phyloP scores from a whole-genome alignment of 2,113 vertebrate genomes.

The Abramis brama region DNA sequence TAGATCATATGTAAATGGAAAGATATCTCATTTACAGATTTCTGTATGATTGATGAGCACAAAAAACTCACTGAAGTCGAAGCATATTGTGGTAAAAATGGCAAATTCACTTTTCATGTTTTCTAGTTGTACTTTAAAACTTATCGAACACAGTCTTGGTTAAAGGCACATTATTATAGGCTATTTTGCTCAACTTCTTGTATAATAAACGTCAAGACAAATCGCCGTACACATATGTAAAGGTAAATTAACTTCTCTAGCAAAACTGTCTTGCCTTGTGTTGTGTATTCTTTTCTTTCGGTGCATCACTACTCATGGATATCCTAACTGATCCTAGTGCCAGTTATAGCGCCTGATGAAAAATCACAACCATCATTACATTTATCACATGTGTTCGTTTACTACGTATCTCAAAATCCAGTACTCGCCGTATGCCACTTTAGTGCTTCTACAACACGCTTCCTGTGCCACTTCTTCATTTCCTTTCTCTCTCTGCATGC shows the following conservation, averaged over 20 bases:
- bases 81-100: no score
- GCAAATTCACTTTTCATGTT: no score
- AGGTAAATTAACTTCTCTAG: neutral
- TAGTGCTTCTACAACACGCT: neutral
- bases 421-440: neutral
- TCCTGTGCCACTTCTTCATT: conserved; percentile 3
- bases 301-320: neutral
- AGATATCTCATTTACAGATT: no score
- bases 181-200: neutral
- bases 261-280: neutral
- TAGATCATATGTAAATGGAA: no score
- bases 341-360: neutral
- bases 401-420: neutral
- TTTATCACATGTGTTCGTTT: neutral
- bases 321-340: conserved; percentile 1
- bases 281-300: neutral
- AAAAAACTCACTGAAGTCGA: no score
- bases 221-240: neutral
- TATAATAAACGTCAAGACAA: neutral
- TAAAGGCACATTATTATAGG: neutral
- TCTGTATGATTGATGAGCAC: no score
- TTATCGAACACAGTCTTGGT: neutral
- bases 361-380: neutral
- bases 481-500: conserved; percentile 26
- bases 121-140: neutral